Conservation (phyloP, 2,888 invertebrate genomes). For the Macrophya alboannulata region DNA sequence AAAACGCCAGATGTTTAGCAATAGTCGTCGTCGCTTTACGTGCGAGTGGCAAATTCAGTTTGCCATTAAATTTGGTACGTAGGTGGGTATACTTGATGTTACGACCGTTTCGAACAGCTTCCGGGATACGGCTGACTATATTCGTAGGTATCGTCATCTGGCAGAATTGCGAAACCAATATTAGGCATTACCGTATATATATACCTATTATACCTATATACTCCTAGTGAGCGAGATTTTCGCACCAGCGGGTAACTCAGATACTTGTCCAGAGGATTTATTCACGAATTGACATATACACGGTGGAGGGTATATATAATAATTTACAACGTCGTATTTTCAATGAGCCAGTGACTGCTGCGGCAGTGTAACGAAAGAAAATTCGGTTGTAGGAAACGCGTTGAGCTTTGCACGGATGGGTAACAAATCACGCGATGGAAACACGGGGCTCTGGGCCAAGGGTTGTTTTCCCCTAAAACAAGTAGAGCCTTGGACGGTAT, state of each 20-base stretch:
- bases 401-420: constrained; percentile 39
- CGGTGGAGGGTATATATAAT: not conserved
- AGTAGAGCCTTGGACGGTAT: constrained; percentile 33
- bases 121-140: constrained; percentile 50
- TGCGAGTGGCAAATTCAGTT: constrained; percentile 51
- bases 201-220: not conserved
- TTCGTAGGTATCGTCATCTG: constrained; percentile 50
- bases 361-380: constrained; percentile 25
- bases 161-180: constrained; percentile 43
- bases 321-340: constrained; percentile 13
- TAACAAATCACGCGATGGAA: constrained; percentile 47
- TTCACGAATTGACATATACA: not conserved
- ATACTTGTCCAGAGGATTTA: constrained; percentile 1
- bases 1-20: constrained; percentile 53
- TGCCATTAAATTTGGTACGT: constrained; percentile 51
- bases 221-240: not conserved
- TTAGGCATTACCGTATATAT: not conserved
- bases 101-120: constrained; percentile 51
- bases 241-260: not conserved
- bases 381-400: constrained; percentile 6
- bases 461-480: constrained; percentile 30
- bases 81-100: constrained; percentile 36
- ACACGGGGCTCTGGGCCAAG: constrained; percentile 15
- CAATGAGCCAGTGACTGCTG: constrained; percentile 17
- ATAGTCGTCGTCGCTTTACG: constrained; percentile 43